Evolutionary conservation across 2,888 invertebrate species (phyloP).

Genomic region (Sinelater perroti): DNA sequence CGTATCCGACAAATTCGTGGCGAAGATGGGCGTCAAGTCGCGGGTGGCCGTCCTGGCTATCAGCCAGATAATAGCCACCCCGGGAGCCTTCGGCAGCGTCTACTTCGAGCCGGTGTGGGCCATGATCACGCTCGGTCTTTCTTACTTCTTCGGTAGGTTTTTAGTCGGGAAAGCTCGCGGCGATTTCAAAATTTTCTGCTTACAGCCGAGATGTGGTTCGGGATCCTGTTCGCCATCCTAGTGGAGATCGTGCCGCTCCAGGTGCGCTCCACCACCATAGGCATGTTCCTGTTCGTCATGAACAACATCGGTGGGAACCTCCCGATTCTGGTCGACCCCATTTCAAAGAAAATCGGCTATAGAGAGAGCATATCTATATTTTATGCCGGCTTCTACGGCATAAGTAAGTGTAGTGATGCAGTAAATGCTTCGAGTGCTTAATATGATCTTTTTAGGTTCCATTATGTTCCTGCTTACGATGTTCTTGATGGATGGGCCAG

Average conservation of each 20-base stretch:
- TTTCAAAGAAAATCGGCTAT: conserved; percentile 82
- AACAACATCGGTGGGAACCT: conserved; percentile 92
- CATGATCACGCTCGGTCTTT: conserved; percentile 86
- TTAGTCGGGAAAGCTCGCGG: background rate
- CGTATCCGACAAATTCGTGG: conserved; percentile 86
- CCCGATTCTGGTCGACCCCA: conserved; percentile 87
- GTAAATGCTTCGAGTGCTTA: background rate
- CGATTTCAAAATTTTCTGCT: background rate
- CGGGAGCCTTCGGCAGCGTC: conserved; percentile 87
- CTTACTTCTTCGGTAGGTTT: conserved; percentile 85
- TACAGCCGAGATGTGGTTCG: conserved; percentile 94
- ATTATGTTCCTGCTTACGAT: conserved; percentile 82
- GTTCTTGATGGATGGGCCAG: conserved; percentile 79
- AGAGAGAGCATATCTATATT: conserved; percentile 86
- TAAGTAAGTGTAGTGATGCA: conserved; percentile 71
- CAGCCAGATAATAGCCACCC: conserved; percentile 84
- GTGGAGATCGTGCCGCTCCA: conserved; percentile 87
- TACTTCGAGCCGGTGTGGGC: conserved; percentile 84
- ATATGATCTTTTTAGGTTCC: conserved; percentile 68
- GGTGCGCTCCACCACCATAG: conserved; percentile 84
- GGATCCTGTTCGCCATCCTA: conserved; percentile 88
- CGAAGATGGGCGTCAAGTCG: conserved; percentile 85
- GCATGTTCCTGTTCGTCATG: conserved; percentile 90
- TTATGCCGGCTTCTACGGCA: conserved; percentile 86
- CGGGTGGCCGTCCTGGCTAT: conserved; percentile 81